Evolutionary conservation across 1,140 invertebrate species (phyloP).

Genomic region (Mamestra configurata): DNA sequence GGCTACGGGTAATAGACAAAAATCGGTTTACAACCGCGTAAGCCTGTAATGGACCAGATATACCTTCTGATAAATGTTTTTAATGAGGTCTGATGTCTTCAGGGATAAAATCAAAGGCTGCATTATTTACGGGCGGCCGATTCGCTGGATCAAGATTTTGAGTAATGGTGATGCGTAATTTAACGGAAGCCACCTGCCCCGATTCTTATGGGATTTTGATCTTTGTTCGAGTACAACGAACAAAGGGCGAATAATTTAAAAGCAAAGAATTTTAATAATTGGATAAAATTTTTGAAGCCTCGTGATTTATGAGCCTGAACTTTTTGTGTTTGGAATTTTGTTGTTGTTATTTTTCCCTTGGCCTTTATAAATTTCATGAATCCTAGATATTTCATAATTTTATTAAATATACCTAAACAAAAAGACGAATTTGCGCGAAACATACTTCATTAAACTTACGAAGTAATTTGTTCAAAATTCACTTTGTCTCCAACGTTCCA

Average conservation of each 20-base stretch:
- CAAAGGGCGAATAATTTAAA: conserved; percentile 28
- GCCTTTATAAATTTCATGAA: background rate
- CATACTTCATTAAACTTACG: conserved; percentile 81
- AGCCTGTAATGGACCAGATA: conserved; percentile 19
- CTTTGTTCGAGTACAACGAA: conserved; percentile 49
- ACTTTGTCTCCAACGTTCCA: conserved; percentile 80
- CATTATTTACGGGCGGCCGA: conserved; percentile 1
- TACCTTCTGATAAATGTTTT: conserved; percentile 39
- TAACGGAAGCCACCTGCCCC: conserved; percentile 51
- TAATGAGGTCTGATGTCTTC: conserved; percentile 55
- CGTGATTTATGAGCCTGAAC: conserved; percentile 20
- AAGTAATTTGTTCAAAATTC: conserved; percentile 85
- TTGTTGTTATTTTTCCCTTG: background rate
- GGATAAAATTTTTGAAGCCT: conserved; percentile 22
- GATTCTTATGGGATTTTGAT: conserved; percentile 41
- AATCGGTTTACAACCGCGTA: conserved; percentile 18
- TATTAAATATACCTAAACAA: background rate
- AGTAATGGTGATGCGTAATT: conserved; percentile 62
- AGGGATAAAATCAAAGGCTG: conserved; percentile 42
- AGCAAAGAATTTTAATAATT: conserved; percentile 42
- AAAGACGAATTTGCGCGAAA: conserved; percentile 66
- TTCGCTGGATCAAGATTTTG: conserved; percentile 46
- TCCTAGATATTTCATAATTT: background rate
- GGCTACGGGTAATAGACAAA: conserved; percentile 38
- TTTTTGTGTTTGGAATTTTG: background rate